Base-by-base conservation (phyloP, 2,113 vertebrate species). In the Etheostoma cragini region DNA sequence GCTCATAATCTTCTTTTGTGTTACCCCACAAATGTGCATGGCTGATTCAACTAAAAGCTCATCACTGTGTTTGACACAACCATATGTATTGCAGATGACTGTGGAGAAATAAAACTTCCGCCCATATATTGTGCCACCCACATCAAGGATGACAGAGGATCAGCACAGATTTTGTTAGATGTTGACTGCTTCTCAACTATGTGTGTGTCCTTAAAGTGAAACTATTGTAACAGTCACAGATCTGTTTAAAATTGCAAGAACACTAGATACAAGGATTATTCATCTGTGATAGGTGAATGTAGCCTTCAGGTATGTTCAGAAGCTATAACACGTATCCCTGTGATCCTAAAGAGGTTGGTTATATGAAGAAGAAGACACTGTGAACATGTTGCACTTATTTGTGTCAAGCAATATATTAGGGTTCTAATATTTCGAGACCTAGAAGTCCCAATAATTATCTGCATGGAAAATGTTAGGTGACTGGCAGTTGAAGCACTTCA, bases 1-100 rank as follows among this genome's bases (percentile, higher is more conserved):
- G 52, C 72, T 85, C 72, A 78, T 62, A 75, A 72, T 72, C 57
- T 38, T 71, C 60, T 46, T 81, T 80, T 89, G 72, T 78, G 33
- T 54, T 72, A 71, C 46, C 72, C 60, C 5, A 30, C 33, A 58
- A 84, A 77, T 17, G 46, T 57, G 49, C 76, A 53, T 2, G 22
- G 66, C 26, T 71, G 81, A 87, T 66, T 78, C 45, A 61, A 52
- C 75, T 76, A 77, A 81, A 82, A 45, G 30, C 76, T 72, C 65
- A 24, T 70, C 63, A 22, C 13, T 13, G 11, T 33, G 67, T 62
- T 61, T 58, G n/a, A 83, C 77, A 69, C 5, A 1, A 46, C 35
- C 56, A 56, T 70, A 46, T 65, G 60, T 53, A 63, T 8, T 14
- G 33, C 63, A 62, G 82, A 61, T 49, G 30, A 63, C 62, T 26